Evolutionary conservation across 2,888 invertebrate species (phyloP), one percentile per base, ranked within the genome.

Genomic region (Tricholauxania praeusta): DNA sequence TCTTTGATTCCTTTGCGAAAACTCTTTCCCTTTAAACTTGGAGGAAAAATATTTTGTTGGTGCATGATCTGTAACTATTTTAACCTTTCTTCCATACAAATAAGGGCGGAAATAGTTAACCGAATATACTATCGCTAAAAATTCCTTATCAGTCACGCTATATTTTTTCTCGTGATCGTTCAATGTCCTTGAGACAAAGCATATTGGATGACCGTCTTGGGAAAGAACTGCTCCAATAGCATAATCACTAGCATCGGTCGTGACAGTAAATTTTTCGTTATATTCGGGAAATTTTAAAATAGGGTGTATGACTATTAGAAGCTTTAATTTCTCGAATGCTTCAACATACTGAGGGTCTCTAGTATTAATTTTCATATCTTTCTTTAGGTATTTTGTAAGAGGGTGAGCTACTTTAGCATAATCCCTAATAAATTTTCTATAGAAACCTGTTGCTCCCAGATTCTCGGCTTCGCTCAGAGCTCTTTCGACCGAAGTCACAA

Each of bases 401-500:
- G 75, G 75, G 68, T 75, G 68, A 15, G 72, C 51, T 52, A 78
- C 72, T 72, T 69, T 74, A n/a, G 76, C 65, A 67, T 77, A 79
- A 71, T 77, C 57, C 63, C 57, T 72, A 10, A 78, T 74, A 70
- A 79, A 73, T 75, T 71, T 72, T n/a, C 77, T 57, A 65, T 79
- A 81, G 64, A 80, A 80, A 17, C 80, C 77, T 7, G 76, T 28
- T 32, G 79, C 55, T 59, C 79, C 77, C 53, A 82, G 60, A 22
- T 22, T 22, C 22, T 3, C 22, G 3, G 1, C 3, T 22, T 22
- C 22, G 1, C 22, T 22, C 2, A 22, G 22, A 22, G 22, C 22
- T 22, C 22, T 22, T 22, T 22, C 22, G 2, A 22, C 22, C 3
- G 22, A 22, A 22, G 22, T 22, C 22, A 22, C 22, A 22, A 22